Percentiles rank a stretch among this genome's conserved stretches.
Evolutionary conservation across 2,113 vertebrate genomes (phyloP).

Genomic region (Xiphophorus hellerii): DNA sequence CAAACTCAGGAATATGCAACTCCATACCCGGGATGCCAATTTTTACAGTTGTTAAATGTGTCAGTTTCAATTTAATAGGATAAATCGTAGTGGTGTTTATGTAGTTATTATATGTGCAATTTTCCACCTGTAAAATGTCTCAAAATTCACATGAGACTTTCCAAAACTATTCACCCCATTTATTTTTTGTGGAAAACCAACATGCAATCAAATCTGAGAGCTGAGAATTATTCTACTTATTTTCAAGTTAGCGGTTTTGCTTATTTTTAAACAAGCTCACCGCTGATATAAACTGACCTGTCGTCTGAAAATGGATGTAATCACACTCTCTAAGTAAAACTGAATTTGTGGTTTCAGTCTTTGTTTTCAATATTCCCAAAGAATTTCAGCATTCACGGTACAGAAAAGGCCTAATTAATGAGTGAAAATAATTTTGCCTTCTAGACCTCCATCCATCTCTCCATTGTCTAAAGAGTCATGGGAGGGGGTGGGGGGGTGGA

Average conservation of each 20-base stretch:
- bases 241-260: neutral
- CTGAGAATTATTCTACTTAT: neutral
- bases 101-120: neutral
- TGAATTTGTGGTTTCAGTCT: constrained; percentile 35
- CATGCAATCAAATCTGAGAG: too few relatives aligned
- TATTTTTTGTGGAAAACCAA: neutral
- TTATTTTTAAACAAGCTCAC: neutral
- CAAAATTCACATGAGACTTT: neutral
- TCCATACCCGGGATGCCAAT: neutral
- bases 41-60: neutral
- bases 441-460: constrained; percentile 28
- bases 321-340: constrained; percentile 44
- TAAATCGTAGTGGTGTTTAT: neutral
- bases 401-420: constrained; percentile 53
- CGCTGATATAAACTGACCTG: constrained; percentile 35
- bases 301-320: constrained; percentile 47
- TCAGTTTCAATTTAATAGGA: neutral
- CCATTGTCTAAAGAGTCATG: neutral
- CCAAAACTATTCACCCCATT: neutral
- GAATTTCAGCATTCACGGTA: constrained; percentile 42
- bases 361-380: constrained; percentile 17
- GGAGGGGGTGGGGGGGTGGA: too few relatives aligned
- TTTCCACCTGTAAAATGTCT: neutral
- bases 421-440: constrained; percentile 59
- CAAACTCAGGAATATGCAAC: constrained; percentile 25